Base-by-base conservation (phyloP, 1,140 invertebrate genomes). In the Drosophila sproati region DNA sequence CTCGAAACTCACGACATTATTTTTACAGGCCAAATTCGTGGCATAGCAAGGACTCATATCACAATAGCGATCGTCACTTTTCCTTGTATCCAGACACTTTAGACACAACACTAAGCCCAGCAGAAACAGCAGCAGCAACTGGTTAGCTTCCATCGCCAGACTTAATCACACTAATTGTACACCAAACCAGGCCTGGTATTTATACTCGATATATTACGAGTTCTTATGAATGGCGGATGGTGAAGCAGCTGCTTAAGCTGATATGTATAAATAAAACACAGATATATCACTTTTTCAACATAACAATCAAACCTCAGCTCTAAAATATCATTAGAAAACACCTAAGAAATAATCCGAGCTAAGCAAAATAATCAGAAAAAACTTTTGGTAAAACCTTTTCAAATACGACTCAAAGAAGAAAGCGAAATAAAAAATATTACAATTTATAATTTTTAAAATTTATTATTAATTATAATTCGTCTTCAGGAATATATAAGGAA, bases 21-120 rank as follows among this genome's bases (percentile, higher is more conserved):
- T 71, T 4, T 50, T 5, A 20, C 80, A 82, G 5, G 71, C 43
- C 6, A 72, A 6, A 35, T 82, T 82, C 2, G 4, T 2, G 4
- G 0, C 2, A 32, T 37, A 43, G 28, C 56, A 77, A 3, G 47
- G 48, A n/a, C 6, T 43, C 28, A 48, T 20, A 1, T 10, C 3
- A 5, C 79, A 82, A 43, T 67, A 57, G 0, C 3, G 10, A 3
- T 28, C 8, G n/a, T 34, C 50, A 6, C 3, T 0, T 6, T 3
- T 28, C 2, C 31, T 37, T 41, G 34, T 5, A 1, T 0, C 7
- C 8, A 10, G 2, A 20, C 10, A 52, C 7, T 4, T 12, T 6
- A 3, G 45, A 7, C 12, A 47, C n/a, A 12, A 37, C n/a, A 51
- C n/a, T 4, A n/a, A 47, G 37, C 50, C 28, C 4, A 61, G 34